Evolutionary conservation across 2,797 vertebrate genomes (phyloP).

Genomic region (Myiothlypis coronata): DNA sequence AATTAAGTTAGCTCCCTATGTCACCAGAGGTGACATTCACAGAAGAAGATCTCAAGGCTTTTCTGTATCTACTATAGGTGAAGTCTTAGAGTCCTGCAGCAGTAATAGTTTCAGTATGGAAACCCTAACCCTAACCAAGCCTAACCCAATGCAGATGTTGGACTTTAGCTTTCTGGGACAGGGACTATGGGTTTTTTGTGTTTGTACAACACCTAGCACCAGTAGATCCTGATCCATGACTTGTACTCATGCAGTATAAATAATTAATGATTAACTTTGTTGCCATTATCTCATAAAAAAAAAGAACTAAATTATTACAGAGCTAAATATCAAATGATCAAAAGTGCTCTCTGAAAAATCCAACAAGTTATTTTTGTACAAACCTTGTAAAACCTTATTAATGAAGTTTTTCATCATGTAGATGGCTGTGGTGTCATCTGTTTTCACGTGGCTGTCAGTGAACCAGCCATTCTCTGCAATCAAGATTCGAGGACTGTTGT

Average conservation of each 20-base stretch:
- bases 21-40: not conserved
- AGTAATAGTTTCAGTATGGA: not conserved
- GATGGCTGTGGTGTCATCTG: conserved; percentile 88
- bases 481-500: conserved; percentile 81
- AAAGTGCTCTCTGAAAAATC: not conserved
- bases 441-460: conserved; percentile 82
- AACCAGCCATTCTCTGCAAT: conserved; percentile 95
- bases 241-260: not conserved
- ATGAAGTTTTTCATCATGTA: conserved; percentile 93
- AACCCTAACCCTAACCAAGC: not conserved
- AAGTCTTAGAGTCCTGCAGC: not conserved
- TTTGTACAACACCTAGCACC: conserved; percentile 1
- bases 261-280: conserved; percentile 47
- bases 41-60: not conserved
- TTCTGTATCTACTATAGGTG: not conserved
- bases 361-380: not conserved
- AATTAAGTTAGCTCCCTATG: not conserved
- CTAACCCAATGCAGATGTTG: not conserved
- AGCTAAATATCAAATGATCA: not conserved
- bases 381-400: conserved; percentile 92
- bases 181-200: not conserved
- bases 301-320: not conserved
- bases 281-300: not conserved
- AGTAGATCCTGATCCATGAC: not conserved
- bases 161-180: conserved; percentile 22